Evolutionary conservation across 2,797 vertebrate genomes (phyloP), one percentile per base, ranked within the genome.

Genomic region (Myotis vivesi): DNA sequence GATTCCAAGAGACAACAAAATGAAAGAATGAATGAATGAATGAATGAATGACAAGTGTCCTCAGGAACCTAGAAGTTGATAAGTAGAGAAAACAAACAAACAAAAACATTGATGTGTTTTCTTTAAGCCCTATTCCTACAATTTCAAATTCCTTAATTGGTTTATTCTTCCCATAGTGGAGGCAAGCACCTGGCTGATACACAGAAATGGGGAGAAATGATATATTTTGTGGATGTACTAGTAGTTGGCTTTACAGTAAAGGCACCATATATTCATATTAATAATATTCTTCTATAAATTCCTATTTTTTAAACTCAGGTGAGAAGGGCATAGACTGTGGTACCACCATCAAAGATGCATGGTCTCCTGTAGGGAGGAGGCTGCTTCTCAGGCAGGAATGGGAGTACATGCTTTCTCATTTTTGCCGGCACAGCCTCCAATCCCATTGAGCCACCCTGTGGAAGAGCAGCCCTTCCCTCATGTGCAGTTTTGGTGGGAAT

Each of bases 161-260:
- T 71, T 89, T 62, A 69, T 64, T 23, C 57, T 91, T 87, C 93
- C 41, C 44, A 30, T 41, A 86, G 44, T 20, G 36, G 33, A 64
- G 57, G 75, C 83, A 53, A 83, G 57, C 41, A 77, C 4, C 30
- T 68, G 30, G 64, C 25, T 83, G 15, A 92, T 49, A 76, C 16
- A 59, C 36, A 80, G 19, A 73, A 77, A 38, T 55, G 76, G 22
- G 68, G 38, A 69, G 36, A 28, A 69, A 87, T 44, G 57, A 77
- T 0, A n/a, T 76, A 76, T 1, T 91, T 82, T 20, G 2, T 69
- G 49, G 17, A 55, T 25, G 6, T 49, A 46, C 46, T 46, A 46
- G 46, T 13, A 33, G 49, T 93, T 89, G 44, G 38, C 28, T 96
- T 92, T 94, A 17, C 11, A n/a, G 94, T 75, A 73, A 57, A 93